Evolutionary conservation across 23 tunicate genomes (phyloP), one percentile per base, ranked within the genome.

Genomic region (Botrylloides violaceus): DNA sequence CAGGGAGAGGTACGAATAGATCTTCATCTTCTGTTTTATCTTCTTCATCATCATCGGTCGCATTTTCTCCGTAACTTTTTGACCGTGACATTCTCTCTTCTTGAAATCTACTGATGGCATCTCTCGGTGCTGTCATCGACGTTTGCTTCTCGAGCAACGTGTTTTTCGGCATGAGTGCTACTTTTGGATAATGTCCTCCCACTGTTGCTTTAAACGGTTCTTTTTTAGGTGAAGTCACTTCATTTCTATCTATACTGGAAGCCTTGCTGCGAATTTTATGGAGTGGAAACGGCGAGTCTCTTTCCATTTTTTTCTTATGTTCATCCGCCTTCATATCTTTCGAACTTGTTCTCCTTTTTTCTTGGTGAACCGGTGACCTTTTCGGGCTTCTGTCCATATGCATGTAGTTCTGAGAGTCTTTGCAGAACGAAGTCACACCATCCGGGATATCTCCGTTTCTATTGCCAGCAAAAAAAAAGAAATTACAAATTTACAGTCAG

Each of bases 111-210:
- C 15, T 43, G 12, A 15, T 7, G 53, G 53, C 53, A 15, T 15
- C 15, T 15, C 15, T 15, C 53, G 12, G 12, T 9, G 53, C 53
- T 7, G 53, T 43, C 1, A 29, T 60, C 27, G 65, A 60, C 65
- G 53, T 43, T 15, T 43, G 53, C 53, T 43, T 43, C 53, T 15
- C 53, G 12, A 60, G 65, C 1, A 25, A 25, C 18, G 19, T n/a
- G 18, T 60, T 60, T 60, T 60, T 60, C 20, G 74, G 84, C 66
- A 81, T 58, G 27, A 71, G 62, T 0, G 80, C 62, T 30, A 49
- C 58, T 31, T 63, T 63, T 3, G 70, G 70, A 63, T 27, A 63
- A 31, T 63, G 70, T 4, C 70, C 70, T 9, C 53, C 53, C 12
- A 43, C 53, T 7, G 53, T 43, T 12, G 70, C 70, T 31, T 31